These are phyloP conservation scores for Lepus timidus DNA, from an alignment of 2,113 vertebrate genomes.

Conservation along the genomic window DNA sequence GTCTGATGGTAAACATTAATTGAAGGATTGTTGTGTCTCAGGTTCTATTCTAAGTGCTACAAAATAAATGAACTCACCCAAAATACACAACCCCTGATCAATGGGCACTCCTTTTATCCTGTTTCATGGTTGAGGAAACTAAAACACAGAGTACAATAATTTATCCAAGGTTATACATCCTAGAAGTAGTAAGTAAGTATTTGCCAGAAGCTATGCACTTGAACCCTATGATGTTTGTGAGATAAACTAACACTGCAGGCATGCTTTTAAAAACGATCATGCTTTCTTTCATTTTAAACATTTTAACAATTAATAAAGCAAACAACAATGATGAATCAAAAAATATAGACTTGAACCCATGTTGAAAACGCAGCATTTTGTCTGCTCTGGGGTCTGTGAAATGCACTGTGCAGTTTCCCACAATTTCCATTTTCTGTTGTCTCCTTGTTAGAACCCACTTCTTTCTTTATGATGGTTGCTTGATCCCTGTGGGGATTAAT, in stretches of 20 bases:
- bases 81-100: not conserved
- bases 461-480: not conserved
- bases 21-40: not conserved
- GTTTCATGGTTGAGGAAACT: not conserved
- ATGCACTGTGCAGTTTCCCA: not conserved
- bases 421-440: not conserved
- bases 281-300: constrained; percentile 16
- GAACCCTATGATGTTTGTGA: not conserved
- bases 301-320: not conserved
- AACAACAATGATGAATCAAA: not conserved
- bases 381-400: not conserved
- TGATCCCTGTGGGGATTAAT: not conserved
- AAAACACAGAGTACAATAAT: not conserved
- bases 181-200: not conserved
- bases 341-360: not conserved
- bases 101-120: not conserved
- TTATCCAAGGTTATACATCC: not conserved
- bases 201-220: not conserved
- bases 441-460: not conserved
- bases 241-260: not conserved
- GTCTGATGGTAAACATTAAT: not conserved
- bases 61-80: not conserved
- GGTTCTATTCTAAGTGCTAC: not conserved
- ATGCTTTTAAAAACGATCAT: not conserved
- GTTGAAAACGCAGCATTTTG: not conserved